These are phyloP conservation scores for Taphrorychus bicolor DNA, from an alignment of 2,888 invertebrate genomes.

Conservation along the genomic window DNA sequence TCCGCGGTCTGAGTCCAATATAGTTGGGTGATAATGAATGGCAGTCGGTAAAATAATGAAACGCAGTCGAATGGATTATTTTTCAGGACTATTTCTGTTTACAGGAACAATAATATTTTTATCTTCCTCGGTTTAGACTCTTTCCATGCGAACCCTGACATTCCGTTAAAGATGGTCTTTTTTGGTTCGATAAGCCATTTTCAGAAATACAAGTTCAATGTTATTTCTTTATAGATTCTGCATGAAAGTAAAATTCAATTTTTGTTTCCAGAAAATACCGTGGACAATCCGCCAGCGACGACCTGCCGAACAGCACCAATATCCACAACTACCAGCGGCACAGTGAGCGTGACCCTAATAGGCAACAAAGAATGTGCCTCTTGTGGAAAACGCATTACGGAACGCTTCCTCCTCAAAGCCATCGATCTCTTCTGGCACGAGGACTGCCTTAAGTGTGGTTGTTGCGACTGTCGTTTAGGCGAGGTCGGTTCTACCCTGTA, in stretches of 20 bases:
- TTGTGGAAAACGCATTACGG: slow-evolving; percentile 85
- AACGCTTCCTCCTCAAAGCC: slow-evolving; percentile 78
- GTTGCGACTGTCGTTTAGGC: slow-evolving; percentile 91
- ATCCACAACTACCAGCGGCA: slow-evolving; percentile 51
- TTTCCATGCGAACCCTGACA: too few relatives aligned
- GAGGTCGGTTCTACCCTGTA: slow-evolving; percentile 92
- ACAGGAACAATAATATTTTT: too few relatives aligned
- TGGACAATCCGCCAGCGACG: slow-evolving; percentile 57
- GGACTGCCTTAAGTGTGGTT: slow-evolving; percentile 90
- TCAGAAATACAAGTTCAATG: too few relatives aligned
- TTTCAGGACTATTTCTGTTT: too few relatives aligned
- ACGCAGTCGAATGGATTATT: too few relatives aligned
- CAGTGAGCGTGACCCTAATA: slow-evolving; percentile 42
- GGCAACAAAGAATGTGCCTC: slow-evolving; percentile 78
- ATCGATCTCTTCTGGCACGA: slow-evolving; percentile 94
- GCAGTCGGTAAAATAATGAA: too few relatives aligned
- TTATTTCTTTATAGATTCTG: too few relatives aligned
- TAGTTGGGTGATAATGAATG: too few relatives aligned
- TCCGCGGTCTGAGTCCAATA: too few relatives aligned
- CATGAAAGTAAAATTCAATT: not conserved
- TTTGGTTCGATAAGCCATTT: too few relatives aligned
- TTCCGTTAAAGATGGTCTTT: too few relatives aligned
- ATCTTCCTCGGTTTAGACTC: too few relatives aligned
- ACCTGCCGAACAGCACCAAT: slow-evolving; percentile 47
- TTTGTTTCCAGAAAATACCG: slow-evolving; percentile 54